Base-by-base conservation (phyloP, 2,888 invertebrate genomes). In the Catotricha subobsoleta region DNA sequence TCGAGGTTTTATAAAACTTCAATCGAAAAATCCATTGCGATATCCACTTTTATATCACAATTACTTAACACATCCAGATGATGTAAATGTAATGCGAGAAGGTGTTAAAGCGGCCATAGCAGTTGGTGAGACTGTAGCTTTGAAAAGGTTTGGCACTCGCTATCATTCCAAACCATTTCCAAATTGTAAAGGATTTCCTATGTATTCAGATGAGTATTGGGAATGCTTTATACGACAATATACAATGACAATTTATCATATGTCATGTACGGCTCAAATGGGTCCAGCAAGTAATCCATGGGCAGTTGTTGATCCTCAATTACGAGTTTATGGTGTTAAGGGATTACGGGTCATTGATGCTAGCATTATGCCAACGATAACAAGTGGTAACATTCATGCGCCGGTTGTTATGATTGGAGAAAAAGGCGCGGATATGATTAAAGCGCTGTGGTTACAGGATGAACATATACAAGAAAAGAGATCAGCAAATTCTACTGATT, bases 1-100 rank as follows among this genome's bases (percentile, higher is more conserved):
- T 43, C 25, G 37, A 5, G 95, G 95, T 0, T 72, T 71, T 49
- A 70, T 95, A 1, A 80, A 77, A 48, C 59, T 91, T 2, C 68
- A 69, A 35, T 72, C 75, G 0, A 72, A 67, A 38, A 73, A 82
- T 59, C 79, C 82, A 0, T 57, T 73, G 54, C 76, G 83, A 7
- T 82, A 88, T 58, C 95, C 95, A 0, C 64, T 86, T 4, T 71
- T 95, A 56, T 79, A 87, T 51, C 90, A 91, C 53, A 94, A 94
- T 58, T 95, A 95, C 56, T 66, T 95, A 45, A 80, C 86, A 1
- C 79, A 88, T 57, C 81, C 80, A 0, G 76, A 81, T 45, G 94
- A 94, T 51, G 77, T 88, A 0, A 71, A 76, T 21, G 82, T 83
- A 0, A 59, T 90, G 40, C 67, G 87, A 18, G 88, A 88, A 61